Evolutionary conservation across 2,113 vertebrate genomes (phyloP).

Genomic region (Mus musculus): DNA sequence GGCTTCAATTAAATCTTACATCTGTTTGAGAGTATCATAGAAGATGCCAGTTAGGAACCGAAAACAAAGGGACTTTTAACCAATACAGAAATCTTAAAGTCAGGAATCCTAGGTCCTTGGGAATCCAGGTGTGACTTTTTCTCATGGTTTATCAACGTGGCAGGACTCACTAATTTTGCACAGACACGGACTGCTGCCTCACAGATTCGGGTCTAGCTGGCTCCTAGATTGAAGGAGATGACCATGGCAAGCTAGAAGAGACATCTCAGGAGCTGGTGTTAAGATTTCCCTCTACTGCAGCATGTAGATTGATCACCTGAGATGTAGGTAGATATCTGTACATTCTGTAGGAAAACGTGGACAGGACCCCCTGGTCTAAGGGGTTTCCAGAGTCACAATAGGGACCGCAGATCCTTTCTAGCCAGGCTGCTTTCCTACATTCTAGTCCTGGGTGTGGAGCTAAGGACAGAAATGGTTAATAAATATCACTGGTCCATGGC

Average conservation of each 20-base stretch:
- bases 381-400: background rate
- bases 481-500: background rate
- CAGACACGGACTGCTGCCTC: background rate
- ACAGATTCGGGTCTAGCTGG: background rate
- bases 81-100: background rate
- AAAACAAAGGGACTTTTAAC: background rate
- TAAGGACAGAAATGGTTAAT: background rate
- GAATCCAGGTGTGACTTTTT: background rate
- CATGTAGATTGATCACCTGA: rapidly evolving
- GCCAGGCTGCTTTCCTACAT: background rate
- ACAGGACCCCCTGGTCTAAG: rapidly evolving
- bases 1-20: background rate
- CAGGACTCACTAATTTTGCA: background rate
- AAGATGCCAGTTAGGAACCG: background rate
- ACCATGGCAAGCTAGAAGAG: background rate
- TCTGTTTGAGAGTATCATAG: background rate
- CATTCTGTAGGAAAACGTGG: background rate
- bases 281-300: background rate
- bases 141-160: background rate
- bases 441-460: background rate
- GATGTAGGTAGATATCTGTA: background rate
- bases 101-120: background rate
- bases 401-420: background rate
- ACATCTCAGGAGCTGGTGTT: background rate
- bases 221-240: background rate